phyloP scores from a whole-genome alignment of 1,140 invertebrate genomes.

The Lethocerus indicus region DNA sequence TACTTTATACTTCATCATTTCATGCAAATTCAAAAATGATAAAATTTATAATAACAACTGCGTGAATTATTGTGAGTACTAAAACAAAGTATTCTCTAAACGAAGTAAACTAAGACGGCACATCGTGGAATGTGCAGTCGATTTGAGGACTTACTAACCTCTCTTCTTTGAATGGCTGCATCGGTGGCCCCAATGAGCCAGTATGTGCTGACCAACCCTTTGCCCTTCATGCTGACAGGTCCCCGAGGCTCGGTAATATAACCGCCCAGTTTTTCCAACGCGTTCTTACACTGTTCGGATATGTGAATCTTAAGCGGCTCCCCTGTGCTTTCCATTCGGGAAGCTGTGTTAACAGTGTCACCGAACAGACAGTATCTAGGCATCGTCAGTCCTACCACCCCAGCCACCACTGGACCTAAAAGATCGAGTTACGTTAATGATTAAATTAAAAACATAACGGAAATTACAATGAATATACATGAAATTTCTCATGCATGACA shows the following conservation, averaged over 20 bases:
- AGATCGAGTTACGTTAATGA: constrained; percentile 10
- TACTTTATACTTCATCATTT: too few relatives aligned
- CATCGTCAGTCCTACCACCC: constrained; percentile 94
- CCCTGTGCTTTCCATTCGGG: constrained; percentile 88
- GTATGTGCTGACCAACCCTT: constrained; percentile 68
- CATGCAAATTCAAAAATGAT: too few relatives aligned
- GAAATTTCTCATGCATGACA: too few relatives aligned
- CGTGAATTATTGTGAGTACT: too few relatives aligned
- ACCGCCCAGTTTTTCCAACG: constrained; percentile 73
- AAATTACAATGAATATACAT: too few relatives aligned
- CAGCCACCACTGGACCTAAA: constrained; percentile 73
- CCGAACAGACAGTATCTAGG: constrained; percentile 89
- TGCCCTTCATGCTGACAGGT: constrained; percentile 76
- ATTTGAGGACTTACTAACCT: constrained; percentile 24
- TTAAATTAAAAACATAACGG: too few relatives aligned
- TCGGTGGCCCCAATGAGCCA: constrained; percentile 78
- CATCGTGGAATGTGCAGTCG: neutral
- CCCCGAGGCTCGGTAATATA: constrained; percentile 62
- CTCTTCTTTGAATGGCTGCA: constrained; percentile 62
- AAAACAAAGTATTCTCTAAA: neutral
- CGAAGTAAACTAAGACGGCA: neutral
- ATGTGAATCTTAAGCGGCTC: constrained; percentile 85
- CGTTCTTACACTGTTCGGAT: constrained; percentile 62
- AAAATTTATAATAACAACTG: too few relatives aligned
- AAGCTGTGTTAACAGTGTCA: constrained; percentile 86